phyloP scores from a whole-genome alignment of 2,797 vertebrate genomes.

The Loris lydekkerianus region DNA sequence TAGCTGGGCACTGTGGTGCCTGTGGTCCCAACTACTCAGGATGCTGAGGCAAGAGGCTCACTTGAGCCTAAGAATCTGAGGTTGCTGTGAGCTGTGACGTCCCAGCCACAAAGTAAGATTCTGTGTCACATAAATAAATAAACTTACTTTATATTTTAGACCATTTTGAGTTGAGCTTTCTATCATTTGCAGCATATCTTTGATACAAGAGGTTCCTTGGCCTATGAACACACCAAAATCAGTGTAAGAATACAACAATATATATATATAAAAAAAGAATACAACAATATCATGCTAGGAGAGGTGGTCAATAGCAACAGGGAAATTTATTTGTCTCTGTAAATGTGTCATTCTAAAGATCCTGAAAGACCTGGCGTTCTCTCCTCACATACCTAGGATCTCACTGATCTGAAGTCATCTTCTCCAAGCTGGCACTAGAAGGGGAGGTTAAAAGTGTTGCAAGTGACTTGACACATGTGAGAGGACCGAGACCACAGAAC shows the following conservation, averaged over 20 bases:
- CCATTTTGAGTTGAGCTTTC: constrained; percentile 5
- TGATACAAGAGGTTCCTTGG: neutral
- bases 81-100: no score
- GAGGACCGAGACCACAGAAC: neutral
- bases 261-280: neutral
- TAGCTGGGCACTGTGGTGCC: no score
- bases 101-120: no score
- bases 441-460: neutral
- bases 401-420: neutral
- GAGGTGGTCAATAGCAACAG: neutral
- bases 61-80: no score
- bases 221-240: neutral
- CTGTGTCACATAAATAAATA: neutral
- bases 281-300: neutral
- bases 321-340: constrained; percentile 11
- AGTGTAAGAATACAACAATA: neutral
- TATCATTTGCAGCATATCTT: neutral
- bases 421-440: neutral
- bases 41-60: no score
- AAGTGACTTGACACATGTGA: neutral
- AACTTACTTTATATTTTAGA: neutral
- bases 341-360: neutral
- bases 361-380: neutral
- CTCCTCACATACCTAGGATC: no score
- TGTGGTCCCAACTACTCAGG: no score